Evolutionary conservation across 2,113 vertebrate species (phyloP).

Genomic region (Puffinus mauretanicus): DNA sequence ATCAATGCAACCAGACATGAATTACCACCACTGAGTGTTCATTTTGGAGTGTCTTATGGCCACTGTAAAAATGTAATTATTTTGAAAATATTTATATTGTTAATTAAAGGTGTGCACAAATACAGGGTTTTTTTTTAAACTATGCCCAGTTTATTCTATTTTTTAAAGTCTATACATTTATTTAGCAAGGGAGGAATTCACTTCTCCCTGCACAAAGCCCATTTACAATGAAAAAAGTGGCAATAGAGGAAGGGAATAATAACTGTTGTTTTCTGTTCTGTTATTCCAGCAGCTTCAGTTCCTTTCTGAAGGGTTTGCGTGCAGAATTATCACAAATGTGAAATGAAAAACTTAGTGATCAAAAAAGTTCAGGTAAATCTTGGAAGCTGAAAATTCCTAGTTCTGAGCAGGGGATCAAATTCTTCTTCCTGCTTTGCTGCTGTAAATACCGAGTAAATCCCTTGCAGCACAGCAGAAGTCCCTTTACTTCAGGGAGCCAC

Average conservation of each 20-base stretch:
- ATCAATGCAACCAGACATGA: not conserved
- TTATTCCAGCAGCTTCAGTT: not conserved
- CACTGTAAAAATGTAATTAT: not conserved
- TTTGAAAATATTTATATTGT: not conserved
- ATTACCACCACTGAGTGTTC: not conserved
- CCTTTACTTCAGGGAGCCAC: not conserved
- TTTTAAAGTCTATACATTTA: not conserved
- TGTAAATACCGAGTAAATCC: not conserved
- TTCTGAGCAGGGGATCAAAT: not conserved
- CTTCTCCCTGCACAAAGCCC: not conserved
- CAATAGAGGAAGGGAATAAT: not conserved
- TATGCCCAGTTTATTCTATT: not conserved
- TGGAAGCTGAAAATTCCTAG: not conserved
- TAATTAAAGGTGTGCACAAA: not conserved
- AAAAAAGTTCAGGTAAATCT: not conserved
- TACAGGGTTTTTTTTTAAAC: not conserved
- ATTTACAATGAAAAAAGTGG: not conserved
- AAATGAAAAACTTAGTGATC: not conserved
- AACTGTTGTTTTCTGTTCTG: not conserved
- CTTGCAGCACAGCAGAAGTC: not conserved
- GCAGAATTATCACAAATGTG: not conserved
- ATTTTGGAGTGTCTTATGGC: not conserved
- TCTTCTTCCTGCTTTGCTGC: not conserved
- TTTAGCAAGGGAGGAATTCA: not conserved
- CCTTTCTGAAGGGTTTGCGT: not conserved